phyloP scores from a whole-genome alignment of 2,113 vertebrate genomes.

The Lynx canadensis region DNA sequence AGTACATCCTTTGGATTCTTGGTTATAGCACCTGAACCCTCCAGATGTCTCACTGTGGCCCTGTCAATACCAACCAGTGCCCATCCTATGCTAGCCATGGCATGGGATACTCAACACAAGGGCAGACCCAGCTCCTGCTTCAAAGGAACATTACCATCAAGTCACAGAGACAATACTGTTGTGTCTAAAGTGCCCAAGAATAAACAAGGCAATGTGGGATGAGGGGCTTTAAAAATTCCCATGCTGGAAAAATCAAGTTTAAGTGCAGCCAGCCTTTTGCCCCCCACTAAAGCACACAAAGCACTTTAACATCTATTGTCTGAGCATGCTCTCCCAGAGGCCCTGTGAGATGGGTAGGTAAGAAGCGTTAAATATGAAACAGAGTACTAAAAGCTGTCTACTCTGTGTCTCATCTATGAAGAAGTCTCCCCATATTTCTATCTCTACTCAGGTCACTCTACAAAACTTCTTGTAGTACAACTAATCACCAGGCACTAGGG shows the following conservation, averaged over 20 bases:
- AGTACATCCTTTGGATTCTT: neutral
- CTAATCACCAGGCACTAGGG: neutral
- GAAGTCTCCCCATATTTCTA: neutral
- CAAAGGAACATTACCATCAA: neutral
- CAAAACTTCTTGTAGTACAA: neutral
- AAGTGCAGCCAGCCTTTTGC: neutral
- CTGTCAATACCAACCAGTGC: neutral
- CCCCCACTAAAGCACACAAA: neutral
- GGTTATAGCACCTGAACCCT: neutral
- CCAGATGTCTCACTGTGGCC: neutral
- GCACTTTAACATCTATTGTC: neutral
- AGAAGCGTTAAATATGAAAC: neutral
- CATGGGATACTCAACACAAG: neutral
- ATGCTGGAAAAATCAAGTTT: neutral
- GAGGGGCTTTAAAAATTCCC: neutral
- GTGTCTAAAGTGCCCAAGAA: neutral
- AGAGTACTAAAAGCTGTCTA: neutral
- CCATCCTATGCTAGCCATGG: neutral
- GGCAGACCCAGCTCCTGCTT: neutral
- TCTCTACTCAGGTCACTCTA: neutral
- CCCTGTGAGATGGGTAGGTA: neutral
- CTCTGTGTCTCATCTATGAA: neutral
- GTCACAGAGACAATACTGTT: neutral
- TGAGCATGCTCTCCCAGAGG: neutral
- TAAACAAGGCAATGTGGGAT: neutral